Evolutionary conservation across 2,113 vertebrate species (phyloP).

Genomic region (Herpetotheres cachinnans): DNA sequence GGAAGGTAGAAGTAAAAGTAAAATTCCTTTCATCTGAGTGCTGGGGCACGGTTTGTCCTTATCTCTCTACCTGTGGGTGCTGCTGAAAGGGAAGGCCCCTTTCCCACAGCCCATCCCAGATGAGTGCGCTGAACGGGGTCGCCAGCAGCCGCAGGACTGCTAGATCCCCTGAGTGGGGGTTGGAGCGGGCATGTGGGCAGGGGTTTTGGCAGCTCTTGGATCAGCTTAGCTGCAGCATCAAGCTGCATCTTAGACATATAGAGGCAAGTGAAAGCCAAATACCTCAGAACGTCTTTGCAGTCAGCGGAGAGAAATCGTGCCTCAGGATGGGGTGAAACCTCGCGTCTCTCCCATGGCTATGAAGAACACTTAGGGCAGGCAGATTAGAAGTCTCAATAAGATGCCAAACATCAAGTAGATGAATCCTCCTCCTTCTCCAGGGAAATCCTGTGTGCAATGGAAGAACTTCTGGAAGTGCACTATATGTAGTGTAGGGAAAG

Average conservation of each 20-base stretch:
- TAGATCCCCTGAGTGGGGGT: neutral
- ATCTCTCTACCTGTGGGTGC: neutral
- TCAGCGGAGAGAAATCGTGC: neutral
- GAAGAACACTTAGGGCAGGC: neutral
- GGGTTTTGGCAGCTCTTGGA: neutral
- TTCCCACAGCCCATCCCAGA: neutral
- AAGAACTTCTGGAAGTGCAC: neutral
- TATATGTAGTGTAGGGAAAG: neutral
- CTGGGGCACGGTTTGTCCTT: neutral
- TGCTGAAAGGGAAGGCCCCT: neutral
- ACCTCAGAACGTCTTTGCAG: neutral
- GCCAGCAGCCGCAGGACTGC: accelerated
- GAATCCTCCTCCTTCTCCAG: neutral
- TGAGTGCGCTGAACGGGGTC: neutral
- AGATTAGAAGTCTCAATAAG: neutral
- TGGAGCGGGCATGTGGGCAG: neutral
- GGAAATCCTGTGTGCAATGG: neutral
- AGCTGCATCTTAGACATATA: neutral
- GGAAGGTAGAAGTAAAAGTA: neutral
- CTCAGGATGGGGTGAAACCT: neutral
- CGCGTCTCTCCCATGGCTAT: neutral
- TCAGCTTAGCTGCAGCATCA: neutral
- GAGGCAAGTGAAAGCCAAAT: neutral
- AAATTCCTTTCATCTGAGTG: neutral
- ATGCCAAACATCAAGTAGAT: neutral